phyloP scores from a whole-genome alignment of 2,797 vertebrate species.

The Sarcophilus harrisii region DNA sequence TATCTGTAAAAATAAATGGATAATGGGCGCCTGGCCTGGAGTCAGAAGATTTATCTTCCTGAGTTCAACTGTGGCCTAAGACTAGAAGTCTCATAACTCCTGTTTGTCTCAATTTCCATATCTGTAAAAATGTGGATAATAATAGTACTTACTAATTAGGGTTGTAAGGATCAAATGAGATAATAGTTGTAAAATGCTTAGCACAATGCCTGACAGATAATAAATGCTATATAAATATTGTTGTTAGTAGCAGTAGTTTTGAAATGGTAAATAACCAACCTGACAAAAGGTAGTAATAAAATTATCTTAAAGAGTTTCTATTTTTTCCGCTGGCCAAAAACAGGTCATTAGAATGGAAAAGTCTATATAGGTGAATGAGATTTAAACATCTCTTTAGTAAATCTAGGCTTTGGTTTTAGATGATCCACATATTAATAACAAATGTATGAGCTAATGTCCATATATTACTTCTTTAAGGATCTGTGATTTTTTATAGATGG shows the following conservation, averaged over 20 bases:
- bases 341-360: neutral
- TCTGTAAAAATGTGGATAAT: neutral
- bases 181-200: neutral
- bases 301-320: neutral
- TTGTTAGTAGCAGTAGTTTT: too few relatives aligned
- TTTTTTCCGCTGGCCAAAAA: neutral
- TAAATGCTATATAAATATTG: neutral
- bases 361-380: neutral
- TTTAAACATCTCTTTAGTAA: neutral
- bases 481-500: neutral
- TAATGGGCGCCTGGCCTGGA: neutral
- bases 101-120: neutral
- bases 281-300: neutral
- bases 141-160: neutral
- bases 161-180: neutral
- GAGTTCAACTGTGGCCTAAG: neutral
- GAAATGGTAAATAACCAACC: neutral
- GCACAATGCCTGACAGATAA: neutral
- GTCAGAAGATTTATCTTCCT: too few relatives aligned
- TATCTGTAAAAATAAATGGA: neutral
- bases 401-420: neutral
- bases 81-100: neutral
- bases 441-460: neutral
- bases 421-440: neutral
- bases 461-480: neutral